phyloP scores from a whole-genome alignment of 1,140 invertebrate species.

The Aphelenchoides fujianensis region DNA sequence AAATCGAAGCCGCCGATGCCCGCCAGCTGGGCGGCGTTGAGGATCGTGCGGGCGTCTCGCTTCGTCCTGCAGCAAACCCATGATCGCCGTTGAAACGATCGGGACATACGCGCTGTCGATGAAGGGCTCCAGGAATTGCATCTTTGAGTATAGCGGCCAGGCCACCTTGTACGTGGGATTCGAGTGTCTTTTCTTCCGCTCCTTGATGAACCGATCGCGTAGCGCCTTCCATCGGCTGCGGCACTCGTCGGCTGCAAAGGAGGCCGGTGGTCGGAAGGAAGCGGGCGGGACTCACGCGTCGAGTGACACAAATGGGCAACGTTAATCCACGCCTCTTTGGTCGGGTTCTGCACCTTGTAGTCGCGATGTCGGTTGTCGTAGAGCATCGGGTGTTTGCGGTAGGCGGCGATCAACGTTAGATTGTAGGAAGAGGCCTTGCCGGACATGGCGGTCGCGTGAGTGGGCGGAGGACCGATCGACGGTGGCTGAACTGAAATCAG shows the following conservation, averaged over 20 bases:
- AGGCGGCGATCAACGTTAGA: conserved; percentile 33
- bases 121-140: conserved; percentile 37
- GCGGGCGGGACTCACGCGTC: background rate
- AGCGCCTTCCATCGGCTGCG: conserved; percentile 37
- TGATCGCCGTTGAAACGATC: background rate
- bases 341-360: conserved; percentile 34
- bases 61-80: conserved; percentile 16
- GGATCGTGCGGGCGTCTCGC: background rate
- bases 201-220: conserved; percentile 40
- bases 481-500: too few relatives aligned
- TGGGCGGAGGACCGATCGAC: too few relatives aligned
- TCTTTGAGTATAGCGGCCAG: conserved; percentile 34
- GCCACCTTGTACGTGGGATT: conserved; percentile 27
- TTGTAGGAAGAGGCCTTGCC: conserved; percentile 29
- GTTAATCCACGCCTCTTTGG: conserved; percentile 34
- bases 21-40: background rate
- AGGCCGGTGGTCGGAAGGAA: background rate
- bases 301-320: conserved; percentile 22
- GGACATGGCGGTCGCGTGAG: too few relatives aligned
- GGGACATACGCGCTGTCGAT: conserved; percentile 38
- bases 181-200: conserved; percentile 21
- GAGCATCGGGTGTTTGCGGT: conserved; percentile 27
- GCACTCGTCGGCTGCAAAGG: conserved; percentile 28
- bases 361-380: conserved; percentile 34
- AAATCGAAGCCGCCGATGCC: conserved; percentile 5